Percentiles rank a stretch among this genome's conserved stretches.
Evolutionary conservation across 2,113 vertebrate species (phyloP).

Genomic region (Fregata magnificens): DNA sequence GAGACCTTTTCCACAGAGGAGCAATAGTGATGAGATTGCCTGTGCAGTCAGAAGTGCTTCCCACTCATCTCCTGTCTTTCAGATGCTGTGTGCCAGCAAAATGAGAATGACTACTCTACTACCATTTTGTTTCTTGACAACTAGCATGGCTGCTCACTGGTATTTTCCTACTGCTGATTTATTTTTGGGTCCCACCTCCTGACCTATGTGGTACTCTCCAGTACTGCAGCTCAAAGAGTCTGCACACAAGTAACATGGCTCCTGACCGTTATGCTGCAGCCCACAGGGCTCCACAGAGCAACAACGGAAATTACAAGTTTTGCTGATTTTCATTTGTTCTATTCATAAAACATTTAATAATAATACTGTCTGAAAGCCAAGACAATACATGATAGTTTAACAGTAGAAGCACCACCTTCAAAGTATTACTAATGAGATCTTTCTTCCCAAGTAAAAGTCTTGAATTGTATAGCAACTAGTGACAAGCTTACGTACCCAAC

Average conservation of each 20-base stretch:
- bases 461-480: neutral
- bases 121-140: neutral
- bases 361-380: neutral
- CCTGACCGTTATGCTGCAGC: neutral
- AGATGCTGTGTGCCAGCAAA: neutral
- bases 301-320: neutral
- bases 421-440: neutral
- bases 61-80: neutral
- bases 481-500: accelerated
- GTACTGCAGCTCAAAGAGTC: neutral
- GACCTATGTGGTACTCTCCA: neutral
- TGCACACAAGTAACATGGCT: accelerated
- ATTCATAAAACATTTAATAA: neutral
- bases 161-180: neutral
- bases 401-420: neutral
- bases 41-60: neutral
- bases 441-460: neutral
- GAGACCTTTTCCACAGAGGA: neutral
- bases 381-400: neutral
- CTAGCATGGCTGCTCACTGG: neutral
- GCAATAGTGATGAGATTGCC: neutral
- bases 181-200: neutral
- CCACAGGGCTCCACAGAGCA: accelerated
- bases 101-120: neutral
- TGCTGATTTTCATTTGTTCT: neutral